Evolutionary conservation across 2,113 vertebrate species (phyloP), one percentile per base, ranked within the genome.

Genomic region (Rhagologus leucostigma): DNA sequence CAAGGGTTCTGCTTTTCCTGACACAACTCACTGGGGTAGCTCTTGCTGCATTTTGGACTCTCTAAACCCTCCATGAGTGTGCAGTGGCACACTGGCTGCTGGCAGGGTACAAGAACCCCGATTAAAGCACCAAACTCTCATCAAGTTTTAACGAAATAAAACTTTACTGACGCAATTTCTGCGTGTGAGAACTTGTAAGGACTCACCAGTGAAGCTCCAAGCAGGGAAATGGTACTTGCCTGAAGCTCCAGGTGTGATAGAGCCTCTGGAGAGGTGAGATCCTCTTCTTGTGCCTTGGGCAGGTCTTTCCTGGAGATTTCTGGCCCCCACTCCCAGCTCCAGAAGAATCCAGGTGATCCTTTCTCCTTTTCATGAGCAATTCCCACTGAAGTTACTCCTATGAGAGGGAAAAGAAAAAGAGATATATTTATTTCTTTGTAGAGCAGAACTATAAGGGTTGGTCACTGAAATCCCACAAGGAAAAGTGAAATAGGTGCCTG

Each of bases 331-430:
- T 76, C 56, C 57, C 65, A 65, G 42, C 71, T 92, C 69, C 76
- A 74, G 56, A 32, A 90, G 91, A 87, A 75, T 57, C 65, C 90
- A 75, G 56, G 21, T 53, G 83, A 89, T 50, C 27, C 4, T 53
- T 80, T 49, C 42, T 50, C 73, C 27, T 55, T 16, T 30, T 52
- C 52, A 53, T 22, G 80, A 95, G 60, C 56, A 92, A 68, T 71
- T 92, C 83, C 80, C 64, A 64, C 53, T 78, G 64, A 88, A 94
- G 76, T 63, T 87, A 87, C 29, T 87, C 76, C 83, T 87, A 1
- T 9, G 23, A 20, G 18, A 27, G 26, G 10, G 18, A 0, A 2
- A 9, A 7, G 21, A 27, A 49, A 50, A 2, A 21, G 7, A 74
- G 0, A 68, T 1, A 5, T 6, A 47, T 77, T 77, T 44, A 89